phyloP scores from a whole-genome alignment of 2,888 invertebrate genomes.

The Terebella lapidaria region DNA sequence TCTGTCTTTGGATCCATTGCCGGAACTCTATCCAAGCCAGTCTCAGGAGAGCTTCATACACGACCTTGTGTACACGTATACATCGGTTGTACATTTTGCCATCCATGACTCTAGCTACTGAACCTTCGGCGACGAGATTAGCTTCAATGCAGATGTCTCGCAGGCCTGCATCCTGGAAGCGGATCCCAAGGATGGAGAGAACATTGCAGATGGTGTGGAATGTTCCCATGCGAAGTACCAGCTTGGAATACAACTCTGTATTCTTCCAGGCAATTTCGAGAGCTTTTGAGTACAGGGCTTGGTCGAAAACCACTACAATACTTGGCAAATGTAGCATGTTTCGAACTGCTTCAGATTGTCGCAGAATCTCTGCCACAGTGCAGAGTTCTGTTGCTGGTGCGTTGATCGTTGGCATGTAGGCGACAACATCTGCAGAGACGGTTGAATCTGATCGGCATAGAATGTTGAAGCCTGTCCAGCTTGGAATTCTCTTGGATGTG shows the following conservation, averaged over 20 bases:
- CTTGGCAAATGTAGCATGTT: constrained; percentile 4
- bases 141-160: constrained; percentile 24
- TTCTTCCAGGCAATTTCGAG: constrained; percentile 25
- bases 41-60: constrained; percentile 25
- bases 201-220: constrained; percentile 24
- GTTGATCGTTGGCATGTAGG: constrained; percentile 13
- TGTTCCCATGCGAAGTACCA: constrained; percentile 23
- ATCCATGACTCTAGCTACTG: constrained; percentile 5
- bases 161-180: constrained; percentile 28
- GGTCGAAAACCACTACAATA: constrained; percentile 14
- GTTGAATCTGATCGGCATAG: not conserved
- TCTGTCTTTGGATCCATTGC: constrained; percentile 18
- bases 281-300: constrained; percentile 28
- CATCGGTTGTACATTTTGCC: constrained; percentile 12
- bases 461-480: constrained; percentile 6
- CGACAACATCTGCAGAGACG: constrained; percentile 9
- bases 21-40: constrained; percentile 13
- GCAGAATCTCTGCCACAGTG: constrained; percentile 11
- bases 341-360: constrained; percentile 9
- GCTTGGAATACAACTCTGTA: constrained; percentile 5
- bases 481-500: not conserved
- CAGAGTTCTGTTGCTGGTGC: constrained; percentile 13
- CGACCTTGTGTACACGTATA: constrained; percentile 18
- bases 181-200: constrained; percentile 24
- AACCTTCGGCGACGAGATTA: constrained; percentile 27